Base-by-base conservation (phyloP, 2,888 invertebrate species). In the Amorpha juglandis region DNA sequence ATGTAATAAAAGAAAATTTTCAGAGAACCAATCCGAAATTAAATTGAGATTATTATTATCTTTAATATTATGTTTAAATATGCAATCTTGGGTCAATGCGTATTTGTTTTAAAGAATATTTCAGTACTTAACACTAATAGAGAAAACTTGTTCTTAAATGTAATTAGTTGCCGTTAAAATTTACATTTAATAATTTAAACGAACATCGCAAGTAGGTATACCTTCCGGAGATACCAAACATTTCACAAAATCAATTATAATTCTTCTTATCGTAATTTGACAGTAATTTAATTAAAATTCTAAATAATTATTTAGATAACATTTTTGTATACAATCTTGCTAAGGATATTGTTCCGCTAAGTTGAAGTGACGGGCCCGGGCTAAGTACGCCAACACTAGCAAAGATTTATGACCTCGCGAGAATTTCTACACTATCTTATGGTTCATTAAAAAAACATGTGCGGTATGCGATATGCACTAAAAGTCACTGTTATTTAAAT, bases 381-480 rank as follows among this genome's bases (percentile, higher is more conserved):
- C 50, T 19, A 12, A 58, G 19, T 58, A 58, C 58, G 42, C 58
- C 65, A 67, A 50, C 47, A 63, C 47, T 42, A 63, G 68, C 67
- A 63, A 67, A 71, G 68, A 71, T 70, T 71, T 74, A 71, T 71
- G 69, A 72, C 72, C 63, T 66, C 50, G 63, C 53, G 66, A 16
- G 38, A 58, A 11, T 38, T 16, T 19, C 38, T 58, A 19, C 58
- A 58, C 14, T 55, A 42, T 42, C 42, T 42, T 58, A 55, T 38
- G n/a, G 9, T 51, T 21, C 51, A 27, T 58, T 58, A 58, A 38
- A 6, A 42, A 42, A 38, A 55, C 16, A 55, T 55, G 51, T 51
- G 38, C 55, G 38, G 16, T 38, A 8, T 42, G 11, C 55, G 38
- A 6, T 38, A 2, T 19, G 19, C 38, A 38, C 16, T 58, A 6